These are phyloP conservation scores for Desmodus rotundus DNA, from an alignment of 2,113 vertebrate species.

Conservation along the genomic window DNA sequence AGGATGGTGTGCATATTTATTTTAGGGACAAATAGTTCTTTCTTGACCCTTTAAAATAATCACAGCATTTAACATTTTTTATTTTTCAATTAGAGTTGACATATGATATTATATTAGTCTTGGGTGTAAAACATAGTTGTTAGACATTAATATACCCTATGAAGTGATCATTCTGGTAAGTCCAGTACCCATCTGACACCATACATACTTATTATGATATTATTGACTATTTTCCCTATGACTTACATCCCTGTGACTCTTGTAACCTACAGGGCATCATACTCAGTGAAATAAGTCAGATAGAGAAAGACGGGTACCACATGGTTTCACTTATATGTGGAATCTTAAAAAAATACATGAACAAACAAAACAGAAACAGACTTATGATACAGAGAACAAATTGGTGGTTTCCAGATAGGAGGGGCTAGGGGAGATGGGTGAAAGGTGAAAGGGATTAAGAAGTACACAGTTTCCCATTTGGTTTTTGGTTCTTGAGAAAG, in stretches of 20 bases:
- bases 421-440: neutral
- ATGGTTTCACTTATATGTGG: neutral
- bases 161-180: neutral
- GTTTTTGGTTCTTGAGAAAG: neutral
- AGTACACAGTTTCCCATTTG: neutral
- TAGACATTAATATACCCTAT: neutral
- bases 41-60: neutral
- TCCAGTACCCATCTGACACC: neutral
- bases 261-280: neutral
- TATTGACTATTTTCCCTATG: neutral
- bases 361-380: neutral
- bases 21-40: conserved; percentile 4
- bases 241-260: neutral
- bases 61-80: neutral
- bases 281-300: neutral
- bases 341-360: neutral
- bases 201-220: neutral
- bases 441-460: neutral
- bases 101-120: neutral
- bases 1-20: neutral
- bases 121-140: neutral
- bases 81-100: neutral
- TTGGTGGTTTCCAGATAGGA: neutral
- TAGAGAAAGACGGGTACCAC: neutral
- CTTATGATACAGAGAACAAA: neutral